Conservation (phyloP, 2,797 vertebrate species). For the Sebastes baramenuke region DNA sequence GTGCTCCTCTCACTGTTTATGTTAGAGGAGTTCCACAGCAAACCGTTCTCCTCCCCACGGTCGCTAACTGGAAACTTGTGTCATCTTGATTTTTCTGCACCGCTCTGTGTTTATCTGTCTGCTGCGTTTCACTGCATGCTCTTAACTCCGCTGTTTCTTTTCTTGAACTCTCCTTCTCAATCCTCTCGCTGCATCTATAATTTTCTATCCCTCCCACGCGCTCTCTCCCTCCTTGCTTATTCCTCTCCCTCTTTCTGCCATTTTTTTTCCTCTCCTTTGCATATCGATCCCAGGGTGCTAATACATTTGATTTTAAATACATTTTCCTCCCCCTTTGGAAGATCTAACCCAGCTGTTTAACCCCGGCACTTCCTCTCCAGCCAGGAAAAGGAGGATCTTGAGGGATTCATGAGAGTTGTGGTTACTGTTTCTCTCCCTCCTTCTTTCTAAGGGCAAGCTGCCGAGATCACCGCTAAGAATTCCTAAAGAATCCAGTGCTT, state of each 20-base stretch:
- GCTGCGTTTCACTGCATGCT: not conserved
- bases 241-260: constrained; percentile 16
- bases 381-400: constrained; percentile 36
- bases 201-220: constrained; percentile 61
- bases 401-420: constrained; percentile 20
- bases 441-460: constrained; percentile 31
- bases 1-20: constrained; percentile 62
- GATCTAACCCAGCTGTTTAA: constrained; percentile 24
- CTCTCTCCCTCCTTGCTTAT: constrained; percentile 14
- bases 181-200: constrained; percentile 53
- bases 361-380: constrained; percentile 27
- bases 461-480: constrained; percentile 37
- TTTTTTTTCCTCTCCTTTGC: not conserved
- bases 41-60: constrained; percentile 12
- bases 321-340: constrained; percentile 15
- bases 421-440: constrained; percentile 1
- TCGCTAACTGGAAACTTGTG: constrained; percentile 54
- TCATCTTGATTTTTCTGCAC: constrained; percentile 21
- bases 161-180: constrained; percentile 38
- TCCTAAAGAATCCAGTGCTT: constrained; percentile 37
- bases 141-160: constrained; percentile 2
- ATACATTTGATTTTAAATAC: constrained; percentile 32
- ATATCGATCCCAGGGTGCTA: constrained; percentile 37
- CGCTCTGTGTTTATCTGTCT: constrained; percentile 18
- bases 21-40: constrained; percentile 48